Conservation (phyloP, 2,797 vertebrate species). For the Hoplostethus atlanticus region DNA sequence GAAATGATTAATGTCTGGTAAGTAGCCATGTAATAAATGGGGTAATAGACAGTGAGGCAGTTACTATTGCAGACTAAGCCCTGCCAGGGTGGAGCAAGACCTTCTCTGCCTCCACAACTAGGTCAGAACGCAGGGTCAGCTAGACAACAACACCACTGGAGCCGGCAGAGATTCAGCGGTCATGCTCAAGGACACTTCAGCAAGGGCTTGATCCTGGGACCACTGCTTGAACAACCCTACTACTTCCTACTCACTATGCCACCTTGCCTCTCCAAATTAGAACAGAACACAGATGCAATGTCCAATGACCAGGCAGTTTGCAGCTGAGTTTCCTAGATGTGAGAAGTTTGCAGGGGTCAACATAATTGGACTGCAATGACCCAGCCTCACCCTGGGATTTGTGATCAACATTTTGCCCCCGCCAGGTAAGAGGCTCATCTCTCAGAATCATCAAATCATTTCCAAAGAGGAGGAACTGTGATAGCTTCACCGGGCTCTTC, state of each 20-base stretch:
- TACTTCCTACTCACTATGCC: too few species aligned
- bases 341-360: not conserved
- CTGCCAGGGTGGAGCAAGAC: not conserved
- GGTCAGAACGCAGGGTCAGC: slow-evolving; percentile 13
- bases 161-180: not conserved
- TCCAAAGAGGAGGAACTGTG: slow-evolving; percentile 5
- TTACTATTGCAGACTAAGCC: too few species aligned
- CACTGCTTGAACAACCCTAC: too few species aligned
- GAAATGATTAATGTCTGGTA: too few species aligned
- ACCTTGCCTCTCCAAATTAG: too few species aligned
- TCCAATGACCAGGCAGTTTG: too few species aligned
- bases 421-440: not conserved
- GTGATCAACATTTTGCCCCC: not conserved
- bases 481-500: slow-evolving; percentile 2
- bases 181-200: too few species aligned
- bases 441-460: not conserved
- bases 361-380: not conserved
- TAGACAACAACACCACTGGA: not conserved
- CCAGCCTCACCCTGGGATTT: too few species aligned
- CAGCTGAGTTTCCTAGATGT: not conserved
- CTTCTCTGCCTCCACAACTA: slow-evolving; percentile 6
- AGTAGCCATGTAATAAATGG: too few species aligned
- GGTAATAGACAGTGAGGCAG: too few species aligned
- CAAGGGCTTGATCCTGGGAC: too few species aligned
- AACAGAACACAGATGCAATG: too few species aligned